Conservation (phyloP, 2,797 vertebrate species). For the Eulemur coronatus region DNA sequence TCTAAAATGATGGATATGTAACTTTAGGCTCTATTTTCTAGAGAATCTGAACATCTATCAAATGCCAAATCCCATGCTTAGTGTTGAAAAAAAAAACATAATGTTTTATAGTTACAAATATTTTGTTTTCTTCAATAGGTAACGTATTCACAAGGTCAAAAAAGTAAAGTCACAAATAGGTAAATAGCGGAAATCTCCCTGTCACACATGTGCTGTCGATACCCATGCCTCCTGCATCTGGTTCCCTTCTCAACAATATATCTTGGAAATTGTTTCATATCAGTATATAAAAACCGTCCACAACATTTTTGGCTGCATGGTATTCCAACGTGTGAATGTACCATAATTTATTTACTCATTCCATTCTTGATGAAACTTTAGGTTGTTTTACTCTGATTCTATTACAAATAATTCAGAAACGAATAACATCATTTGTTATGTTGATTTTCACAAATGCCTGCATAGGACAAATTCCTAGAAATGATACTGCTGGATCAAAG, state of each 20-base stretch:
- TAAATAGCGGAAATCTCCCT: not conserved
- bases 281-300: not conserved
- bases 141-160: not conserved
- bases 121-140: not conserved
- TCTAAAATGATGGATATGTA: not conserved
- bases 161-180: not conserved
- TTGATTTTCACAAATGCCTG: not conserved
- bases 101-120: not conserved
- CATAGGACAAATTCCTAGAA: not conserved
- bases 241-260: not conserved
- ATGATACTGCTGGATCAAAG: not conserved
- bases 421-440: not conserved
- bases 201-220: too few relatives aligned
- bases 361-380: not conserved
- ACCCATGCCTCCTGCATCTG: not conserved
- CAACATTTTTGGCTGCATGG: not conserved
- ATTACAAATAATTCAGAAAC: not conserved
- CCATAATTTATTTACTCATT: not conserved
- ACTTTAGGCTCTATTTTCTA: not conserved
- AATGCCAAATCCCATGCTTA: not conserved
- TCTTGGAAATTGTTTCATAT: not conserved
- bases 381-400: not conserved
- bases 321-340: not conserved
- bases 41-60: not conserved
- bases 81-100: not conserved